Evolutionary conservation across 2,113 vertebrate genomes (phyloP).

Genomic region (Oreochromis spilurus): DNA sequence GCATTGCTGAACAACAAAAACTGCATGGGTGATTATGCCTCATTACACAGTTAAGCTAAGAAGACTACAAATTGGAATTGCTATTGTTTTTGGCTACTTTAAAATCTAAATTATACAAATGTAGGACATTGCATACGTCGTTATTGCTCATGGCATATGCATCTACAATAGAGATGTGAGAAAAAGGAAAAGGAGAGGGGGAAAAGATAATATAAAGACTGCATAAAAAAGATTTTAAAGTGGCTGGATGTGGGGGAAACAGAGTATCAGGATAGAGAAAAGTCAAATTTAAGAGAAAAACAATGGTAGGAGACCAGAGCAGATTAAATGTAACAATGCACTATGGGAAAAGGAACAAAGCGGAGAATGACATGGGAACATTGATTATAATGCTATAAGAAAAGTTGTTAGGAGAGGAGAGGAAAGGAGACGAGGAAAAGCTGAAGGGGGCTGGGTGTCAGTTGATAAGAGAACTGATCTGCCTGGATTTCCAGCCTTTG

Average conservation of each 20-base stretch:
- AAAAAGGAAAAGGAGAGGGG: neutral
- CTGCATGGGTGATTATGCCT: constrained; percentile 46
- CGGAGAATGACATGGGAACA: neutral
- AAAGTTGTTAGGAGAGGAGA: neutral
- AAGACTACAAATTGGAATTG: constrained; percentile 36
- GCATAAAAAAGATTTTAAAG: neutral
- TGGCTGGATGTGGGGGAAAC: neutral
- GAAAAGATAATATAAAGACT: neutral
- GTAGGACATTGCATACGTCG: neutral
- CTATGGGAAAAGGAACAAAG: neutral
- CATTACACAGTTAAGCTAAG: constrained; percentile 54
- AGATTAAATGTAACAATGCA: neutral
- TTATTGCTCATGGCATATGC: neutral
- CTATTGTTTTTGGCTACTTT: constrained; percentile 47
- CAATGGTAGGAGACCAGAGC: neutral
- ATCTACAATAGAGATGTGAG: neutral
- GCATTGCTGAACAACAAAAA: constrained; percentile 45
- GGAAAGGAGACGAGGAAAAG: neutral
- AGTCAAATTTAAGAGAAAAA: neutral
- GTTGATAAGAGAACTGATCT: constrained; percentile 67
- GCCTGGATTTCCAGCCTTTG: constrained; percentile 56
- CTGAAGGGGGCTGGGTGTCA: constrained; percentile 42
- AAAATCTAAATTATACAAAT: constrained; percentile 27
- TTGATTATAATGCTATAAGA: neutral
- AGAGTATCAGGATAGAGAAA: neutral